These are phyloP conservation scores for Solea solea DNA, from an alignment of 2,113 vertebrate genomes.

Conservation along the genomic window DNA sequence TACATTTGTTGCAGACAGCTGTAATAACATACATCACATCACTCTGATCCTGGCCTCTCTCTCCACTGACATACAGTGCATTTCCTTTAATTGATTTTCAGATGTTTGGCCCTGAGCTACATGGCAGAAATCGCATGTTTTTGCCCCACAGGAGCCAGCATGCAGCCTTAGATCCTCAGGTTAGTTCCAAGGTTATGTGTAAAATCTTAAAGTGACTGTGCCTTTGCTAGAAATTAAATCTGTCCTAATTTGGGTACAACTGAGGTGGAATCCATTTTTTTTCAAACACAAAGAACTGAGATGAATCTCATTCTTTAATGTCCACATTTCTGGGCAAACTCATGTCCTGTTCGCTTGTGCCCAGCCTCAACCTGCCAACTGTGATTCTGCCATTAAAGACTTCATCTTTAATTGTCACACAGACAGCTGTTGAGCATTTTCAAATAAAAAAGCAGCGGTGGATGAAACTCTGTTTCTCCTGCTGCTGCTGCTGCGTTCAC, in stretches of 20 bases:
- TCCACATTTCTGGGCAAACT: conserved; percentile 15
- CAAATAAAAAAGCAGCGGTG: conserved; percentile 1
- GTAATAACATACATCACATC: too few relatives aligned
- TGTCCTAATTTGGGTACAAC: conserved; percentile 9
- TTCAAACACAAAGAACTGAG: conserved; percentile 19
- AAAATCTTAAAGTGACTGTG: too few relatives aligned
- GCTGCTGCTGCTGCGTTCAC: background rate
- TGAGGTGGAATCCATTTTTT: background rate
- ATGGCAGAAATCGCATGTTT: too few relatives aligned
- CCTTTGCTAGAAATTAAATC: conserved; percentile 22
- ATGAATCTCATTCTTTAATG: conserved; percentile 21
- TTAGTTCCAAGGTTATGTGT: too few relatives aligned
- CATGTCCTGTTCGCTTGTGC: conserved; percentile 18
- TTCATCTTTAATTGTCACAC: conserved; percentile 36
- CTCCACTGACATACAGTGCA: too few relatives aligned
- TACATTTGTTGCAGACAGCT: background rate
- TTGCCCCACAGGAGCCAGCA: too few relatives aligned
- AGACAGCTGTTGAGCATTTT: conserved; percentile 24
- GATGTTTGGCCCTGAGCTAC: too few relatives aligned
- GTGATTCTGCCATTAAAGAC: conserved; percentile 23
- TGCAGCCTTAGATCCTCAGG: too few relatives aligned
- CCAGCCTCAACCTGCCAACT: conserved; percentile 39
- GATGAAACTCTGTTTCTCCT: conserved; percentile 1
- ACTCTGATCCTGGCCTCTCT: too few relatives aligned
- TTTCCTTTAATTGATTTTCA: too few relatives aligned